Base-by-base conservation (phyloP, 2,888 invertebrate species). In the Drosophila pseudotakahashii region DNA sequence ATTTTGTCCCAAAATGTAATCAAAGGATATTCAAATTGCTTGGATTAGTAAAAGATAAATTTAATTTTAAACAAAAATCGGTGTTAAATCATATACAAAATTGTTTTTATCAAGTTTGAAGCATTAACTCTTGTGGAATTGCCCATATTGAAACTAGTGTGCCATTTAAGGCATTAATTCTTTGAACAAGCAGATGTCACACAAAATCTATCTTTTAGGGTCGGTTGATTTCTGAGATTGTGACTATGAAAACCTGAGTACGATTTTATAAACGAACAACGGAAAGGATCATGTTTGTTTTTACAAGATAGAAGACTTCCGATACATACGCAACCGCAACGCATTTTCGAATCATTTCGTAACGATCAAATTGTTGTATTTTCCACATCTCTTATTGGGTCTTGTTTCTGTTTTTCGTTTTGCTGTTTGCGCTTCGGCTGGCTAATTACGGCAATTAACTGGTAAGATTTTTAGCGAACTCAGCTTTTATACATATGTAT, bases 361-460 rank as follows among this genome's bases (percentile, higher is more conserved):
- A 83, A 83, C 60, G 53, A 61, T 78, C 73, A 78, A 74, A 74
- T 79, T 79, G 70, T 75, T 77, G 76, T 72, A 67, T 23, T 63
- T 68, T 64, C 48, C 26, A 30, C 14, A 14, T 47, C 5, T 47
- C 30, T 10, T 47, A 30, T 30, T 30, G 45, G 45, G 10, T 30
- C 10, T 30, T 57, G 57, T 39, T 69, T 52, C 62, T 67, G 30
- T 53, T 70, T 60, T 54, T 64, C 53, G 42, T 42, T 45, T 59
- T 68, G 53, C 50, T 51, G 45, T 67, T 68, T 37, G 60, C 36
- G 45, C 41, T 51, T 78, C 54, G 73, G 60, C 60, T 61, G 73
- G 47, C 70, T 85, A 88, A 84, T 85, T 80, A 55, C 60, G 54
- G 32, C 81, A 78, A 88, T 84, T 78, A 76, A 78, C 75, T 62